phyloP scores from a whole-genome alignment of 2,888 invertebrate species.

The Epinotia bilunana region DNA sequence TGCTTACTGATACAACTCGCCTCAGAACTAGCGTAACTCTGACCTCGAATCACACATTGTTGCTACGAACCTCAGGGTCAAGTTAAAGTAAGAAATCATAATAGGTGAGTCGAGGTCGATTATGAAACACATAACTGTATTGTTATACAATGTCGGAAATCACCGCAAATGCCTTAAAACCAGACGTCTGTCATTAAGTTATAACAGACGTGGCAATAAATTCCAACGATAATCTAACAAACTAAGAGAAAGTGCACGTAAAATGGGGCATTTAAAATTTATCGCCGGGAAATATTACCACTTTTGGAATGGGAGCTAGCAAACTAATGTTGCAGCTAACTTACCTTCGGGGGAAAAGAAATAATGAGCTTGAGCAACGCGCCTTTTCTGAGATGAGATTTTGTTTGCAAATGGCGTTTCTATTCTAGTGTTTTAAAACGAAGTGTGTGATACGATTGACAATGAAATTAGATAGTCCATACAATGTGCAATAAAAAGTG shows the following conservation, averaged over 20 bases:
- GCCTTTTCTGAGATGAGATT: constrained; percentile 62
- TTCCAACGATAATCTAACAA: constrained; percentile 70
- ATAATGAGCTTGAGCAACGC: constrained; percentile 61
- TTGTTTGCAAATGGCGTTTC: constrained; percentile 57
- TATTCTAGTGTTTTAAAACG: constrained; percentile 17
- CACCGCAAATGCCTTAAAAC: constrained; percentile 40
- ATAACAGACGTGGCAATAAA: constrained; percentile 67
- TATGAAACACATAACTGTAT: constrained; percentile 26
- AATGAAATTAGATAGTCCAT: too few species aligned
- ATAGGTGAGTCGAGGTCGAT: neutral
- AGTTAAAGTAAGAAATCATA: neutral
- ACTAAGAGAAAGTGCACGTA: constrained; percentile 74
- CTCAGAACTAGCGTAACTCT: neutral
- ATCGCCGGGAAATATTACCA: constrained; percentile 77
- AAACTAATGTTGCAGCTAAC: constrained; percentile 71
- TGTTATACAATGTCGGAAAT: constrained; percentile 48
- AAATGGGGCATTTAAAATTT: constrained; percentile 76
- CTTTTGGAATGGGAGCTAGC: constrained; percentile 69
- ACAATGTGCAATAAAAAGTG: too few species aligned
- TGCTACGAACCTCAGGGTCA: neutral
- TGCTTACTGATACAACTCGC: neutral
- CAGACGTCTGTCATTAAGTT: constrained; percentile 59
- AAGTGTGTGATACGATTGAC: too few species aligned
- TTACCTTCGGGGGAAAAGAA: constrained; percentile 68
- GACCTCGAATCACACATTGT: neutral